These are phyloP conservation scores for Xestia c-nigrum DNA, from an alignment of 2,888 invertebrate species.

Conservation along the genomic window DNA sequence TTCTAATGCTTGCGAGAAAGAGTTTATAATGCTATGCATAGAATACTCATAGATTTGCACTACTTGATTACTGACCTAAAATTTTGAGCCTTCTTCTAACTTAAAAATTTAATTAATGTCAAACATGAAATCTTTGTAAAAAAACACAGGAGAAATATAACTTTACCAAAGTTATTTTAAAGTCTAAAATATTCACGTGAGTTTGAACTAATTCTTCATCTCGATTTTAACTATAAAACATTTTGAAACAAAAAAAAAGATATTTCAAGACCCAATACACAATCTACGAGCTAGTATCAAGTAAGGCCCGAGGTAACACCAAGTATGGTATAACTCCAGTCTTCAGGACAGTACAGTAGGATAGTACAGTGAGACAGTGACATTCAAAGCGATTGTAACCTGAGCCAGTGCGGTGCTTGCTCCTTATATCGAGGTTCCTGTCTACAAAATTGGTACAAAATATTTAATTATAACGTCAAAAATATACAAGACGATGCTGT, in stretches of 20 bases:
- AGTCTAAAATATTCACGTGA: not conserved
- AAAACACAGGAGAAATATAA: not conserved
- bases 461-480: conserved; percentile 18
- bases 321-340: conserved; percentile 35
- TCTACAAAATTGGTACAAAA: conserved; percentile 45
- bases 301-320: conserved; percentile 31
- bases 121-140: not conserved
- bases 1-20: not conserved
- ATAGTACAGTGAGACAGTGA: conserved; percentile 33
- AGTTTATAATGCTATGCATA: not conserved
- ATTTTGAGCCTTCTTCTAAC: not conserved
- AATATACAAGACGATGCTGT: not conserved
- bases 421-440: conserved; percentile 38
- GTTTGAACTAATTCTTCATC: not conserved
- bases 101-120: not conserved
- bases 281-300: conserved; percentile 28
- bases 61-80: not conserved
- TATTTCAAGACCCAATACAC: conserved; percentile 21
- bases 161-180: not conserved
- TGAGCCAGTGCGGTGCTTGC: conserved; percentile 40
- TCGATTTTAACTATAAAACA: not conserved
- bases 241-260: not conserved
- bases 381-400: conserved; percentile 57
- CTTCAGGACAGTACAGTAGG: conserved; percentile 27
- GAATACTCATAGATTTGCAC: not conserved